Base-by-base conservation (phyloP, 1,140 invertebrate genomes). In the Ceratosolen fusciceps region DNA sequence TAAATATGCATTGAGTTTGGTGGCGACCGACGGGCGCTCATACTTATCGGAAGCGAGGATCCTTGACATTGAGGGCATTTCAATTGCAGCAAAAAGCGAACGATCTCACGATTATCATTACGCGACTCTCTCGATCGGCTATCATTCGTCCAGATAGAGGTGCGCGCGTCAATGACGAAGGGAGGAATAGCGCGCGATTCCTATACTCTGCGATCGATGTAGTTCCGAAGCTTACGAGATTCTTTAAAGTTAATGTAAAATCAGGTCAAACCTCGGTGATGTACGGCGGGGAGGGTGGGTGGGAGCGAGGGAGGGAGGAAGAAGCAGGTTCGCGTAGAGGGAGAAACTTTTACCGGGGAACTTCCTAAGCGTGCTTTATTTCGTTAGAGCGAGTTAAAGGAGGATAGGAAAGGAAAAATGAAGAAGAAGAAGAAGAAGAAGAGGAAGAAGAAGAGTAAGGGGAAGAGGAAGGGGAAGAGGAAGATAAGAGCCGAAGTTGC, bases 361-460 rank as follows among this genome's bases (percentile, higher is more conserved):
- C 24, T 58, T 58, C 29, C 1, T 29, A 58, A 58, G 12, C 39
- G 39, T 52, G 21, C 49, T 52, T 14, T 52, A 52, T 19, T 52
- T 16, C 21, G 21, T 14, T 52, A 52, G 21, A 21, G 19, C 9
- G 14, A 52, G 21, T 52, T 16, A 52, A 52, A 83, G 82, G 82
- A 80, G 77, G 68, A 70, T 81, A 70, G 79, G 79, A 83, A 67
- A 0, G 29, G 10, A 34, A 34, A 4, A 21, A 67, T 21, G 39
- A 16, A 54, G 21, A 24, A 54, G 52, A 54, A 19, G 52, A 54
- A 24, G 16, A 24, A 75, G 29, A 26, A 1, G 47, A n/a, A 49
- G 58, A 52, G 29, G 8, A 52, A 52, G 31, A 73, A 75, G 73
- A 75, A 77, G 21, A 43, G 58, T 29, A 74, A 52, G 49, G 37